Percentiles rank a stretch among this genome's conserved stretches.
These are phyloP conservation scores for Cecropterus lyciades DNA, from an alignment of 1,140 invertebrate genomes.

Conservation along the genomic window DNA sequence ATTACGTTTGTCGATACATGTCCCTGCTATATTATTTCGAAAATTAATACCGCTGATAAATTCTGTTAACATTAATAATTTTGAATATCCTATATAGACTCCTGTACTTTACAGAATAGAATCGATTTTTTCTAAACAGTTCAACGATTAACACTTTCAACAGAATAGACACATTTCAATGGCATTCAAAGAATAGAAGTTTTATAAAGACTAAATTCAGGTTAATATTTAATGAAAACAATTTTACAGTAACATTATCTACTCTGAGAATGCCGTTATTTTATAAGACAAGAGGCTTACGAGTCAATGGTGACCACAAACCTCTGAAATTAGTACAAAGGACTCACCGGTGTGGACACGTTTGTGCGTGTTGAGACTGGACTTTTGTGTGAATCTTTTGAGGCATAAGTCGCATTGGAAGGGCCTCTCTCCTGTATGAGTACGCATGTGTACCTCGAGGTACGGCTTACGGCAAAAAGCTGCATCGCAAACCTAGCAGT, in stretches of 20 bases:
- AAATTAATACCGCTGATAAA: not conserved
- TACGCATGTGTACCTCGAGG: conserved; percentile 90
- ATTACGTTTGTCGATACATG: not conserved
- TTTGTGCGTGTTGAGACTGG: conserved; percentile 90
- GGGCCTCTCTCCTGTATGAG: conserved; percentile 89
- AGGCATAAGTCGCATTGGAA: conserved; percentile 88
- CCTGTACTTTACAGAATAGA: conserved; percentile 1
- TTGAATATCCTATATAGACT: conserved; percentile 11
- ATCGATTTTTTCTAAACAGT: not conserved
- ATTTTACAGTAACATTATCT: not conserved
- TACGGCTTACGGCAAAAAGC: conserved; percentile 89
- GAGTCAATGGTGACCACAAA: conserved; percentile 10
- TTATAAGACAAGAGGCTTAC: not conserved
- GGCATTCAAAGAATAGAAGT: conserved; percentile 7
- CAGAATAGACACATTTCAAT: not conserved
- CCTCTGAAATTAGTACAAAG: not conserved
- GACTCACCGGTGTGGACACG: conserved; percentile 89
- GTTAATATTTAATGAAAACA: not conserved
- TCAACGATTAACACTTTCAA: not conserved
- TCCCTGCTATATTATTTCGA: not conserved
- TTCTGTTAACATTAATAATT: not conserved
- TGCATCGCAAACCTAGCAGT: conserved; percentile 86
- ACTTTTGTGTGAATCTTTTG: conserved; percentile 88
- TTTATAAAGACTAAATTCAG: not conserved
- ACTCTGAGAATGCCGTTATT: not conserved